Evolutionary conservation across 2,888 invertebrate species (phyloP), one percentile per base, ranked within the genome.

Genomic region (Netelia melanura): DNA sequence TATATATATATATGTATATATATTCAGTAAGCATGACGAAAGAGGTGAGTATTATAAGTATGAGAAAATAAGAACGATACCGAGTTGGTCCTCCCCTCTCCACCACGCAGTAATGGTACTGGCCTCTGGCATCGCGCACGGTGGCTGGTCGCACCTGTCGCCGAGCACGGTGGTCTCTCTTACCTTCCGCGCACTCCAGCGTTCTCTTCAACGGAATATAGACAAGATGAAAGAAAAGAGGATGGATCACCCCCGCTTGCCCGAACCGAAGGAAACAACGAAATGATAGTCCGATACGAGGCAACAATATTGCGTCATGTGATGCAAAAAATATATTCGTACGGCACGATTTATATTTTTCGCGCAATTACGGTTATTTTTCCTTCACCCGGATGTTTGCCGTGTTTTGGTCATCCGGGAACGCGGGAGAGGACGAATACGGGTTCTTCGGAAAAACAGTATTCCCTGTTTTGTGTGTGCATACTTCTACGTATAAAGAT

Each of bases 61-160:
- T 68, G 61, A 70, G 43, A 23, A 72, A 61, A 81, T 75, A 64
- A 78, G 79, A 80, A 62, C 62, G 77, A 64, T 65, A 54, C n/a
- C 62, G 44, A 25, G 64, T 67, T 54, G 74, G 61, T 68, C 54
- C 43, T 23, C 38, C 38, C 38, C 38, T 38, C 38, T 38, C 38
- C 5, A 6, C 30, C 30, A 67, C 85, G 88, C 86, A 89, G 89
- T 90, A 90, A 91, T 90, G 90, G 91, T 91, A 90, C 90, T 90
- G 90, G 90, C 88, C 89, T 89, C 89, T 91, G 65, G 91, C 90
- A 91, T 90, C 90, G 90, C 88, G 89, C 90, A 90, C 91, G 90
- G 91, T 92, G 91, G 91, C 92, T 92, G 89, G 89, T 92, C 90
- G 91, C 92, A 92, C 92, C 92, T 92, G 92, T 92, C 92, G 91